Percentiles rank a stretch among this genome's conserved stretches.
phyloP scores from a whole-genome alignment of 2,113 vertebrate species.

The Uropsilus gracilis region DNA sequence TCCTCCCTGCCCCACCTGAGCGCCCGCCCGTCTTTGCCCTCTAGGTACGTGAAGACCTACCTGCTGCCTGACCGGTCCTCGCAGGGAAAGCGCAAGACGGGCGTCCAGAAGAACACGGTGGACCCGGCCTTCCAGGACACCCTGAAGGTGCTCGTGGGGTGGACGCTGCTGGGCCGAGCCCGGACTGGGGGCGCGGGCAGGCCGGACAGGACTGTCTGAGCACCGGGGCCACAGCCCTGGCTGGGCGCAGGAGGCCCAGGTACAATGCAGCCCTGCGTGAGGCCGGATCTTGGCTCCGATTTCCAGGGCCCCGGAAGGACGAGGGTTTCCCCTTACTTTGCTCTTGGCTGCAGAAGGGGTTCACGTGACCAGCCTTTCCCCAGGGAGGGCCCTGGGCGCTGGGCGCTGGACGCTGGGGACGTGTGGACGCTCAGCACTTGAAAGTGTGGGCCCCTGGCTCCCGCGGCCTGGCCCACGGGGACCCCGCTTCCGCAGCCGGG shows the following conservation, averaged over 20 bases:
- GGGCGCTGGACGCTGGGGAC: too few species aligned
- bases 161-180: neutral
- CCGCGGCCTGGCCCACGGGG: neutral
- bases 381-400: neutral
- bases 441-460: neutral
- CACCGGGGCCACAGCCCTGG: too few species aligned
- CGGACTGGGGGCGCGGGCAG: too few species aligned
- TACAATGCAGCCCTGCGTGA: too few species aligned
- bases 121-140: constrained; percentile 92
- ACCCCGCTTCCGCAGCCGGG: neutral
- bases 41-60: constrained; percentile 93
- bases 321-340: neutral
- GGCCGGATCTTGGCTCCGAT: neutral
- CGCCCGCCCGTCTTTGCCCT: neutral
- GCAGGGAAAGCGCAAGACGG: constrained; percentile 90
- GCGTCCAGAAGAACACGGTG: constrained; percentile 89
- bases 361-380: neutral
- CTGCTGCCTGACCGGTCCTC: constrained; percentile 91
- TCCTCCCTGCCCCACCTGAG: neutral
- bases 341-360: neutral
- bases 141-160: constrained; percentile 87
- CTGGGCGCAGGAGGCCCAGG: neutral
- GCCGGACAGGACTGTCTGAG: too few species aligned
- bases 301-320: too few species aligned
- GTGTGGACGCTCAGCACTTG: too few species aligned